A percentile compares a stretch with the other conserved stretches of the same genome.
Conservation (phyloP, 2,888 invertebrate species). For the Cremastinae sp. region DNA sequence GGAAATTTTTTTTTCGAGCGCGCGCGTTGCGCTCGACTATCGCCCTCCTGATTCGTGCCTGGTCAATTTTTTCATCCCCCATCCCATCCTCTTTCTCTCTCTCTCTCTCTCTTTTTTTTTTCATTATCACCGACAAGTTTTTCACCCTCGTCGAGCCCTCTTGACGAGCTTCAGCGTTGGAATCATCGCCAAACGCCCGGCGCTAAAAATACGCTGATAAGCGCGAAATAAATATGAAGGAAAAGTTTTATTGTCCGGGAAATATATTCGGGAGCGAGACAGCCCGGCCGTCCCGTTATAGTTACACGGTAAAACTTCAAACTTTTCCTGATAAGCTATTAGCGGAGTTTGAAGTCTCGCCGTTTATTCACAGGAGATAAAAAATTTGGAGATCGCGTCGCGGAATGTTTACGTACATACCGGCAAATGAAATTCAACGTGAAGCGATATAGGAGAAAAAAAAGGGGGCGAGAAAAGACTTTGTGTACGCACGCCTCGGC, state of each 20-base stretch:
- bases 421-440: neutral
- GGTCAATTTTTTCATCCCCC: neutral
- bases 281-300: neutral
- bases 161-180: neutral
- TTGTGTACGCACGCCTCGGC: neutral
- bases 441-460: constrained; percentile 2
- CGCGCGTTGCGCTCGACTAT: constrained; percentile 7
- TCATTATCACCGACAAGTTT: neutral
- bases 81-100: no score
- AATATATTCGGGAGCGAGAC: neutral
- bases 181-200: constrained; percentile 25
- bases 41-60: constrained; percentile 3
- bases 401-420: neutral
- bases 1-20: constrained; percentile 29
- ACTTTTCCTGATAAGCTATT: neutral
- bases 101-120: no score
- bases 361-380: neutral
- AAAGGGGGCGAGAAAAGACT: neutral
- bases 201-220: constrained; percentile 28
- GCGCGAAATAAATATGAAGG: constrained; percentile 47
- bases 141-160: neutral
- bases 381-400: neutral
- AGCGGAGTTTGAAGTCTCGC: neutral
- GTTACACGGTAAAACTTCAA: neutral
- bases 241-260: neutral